These are phyloP conservation scores for Clunio marinus DNA, from an alignment of 2,888 invertebrate species.

Conservation along the genomic window DNA sequence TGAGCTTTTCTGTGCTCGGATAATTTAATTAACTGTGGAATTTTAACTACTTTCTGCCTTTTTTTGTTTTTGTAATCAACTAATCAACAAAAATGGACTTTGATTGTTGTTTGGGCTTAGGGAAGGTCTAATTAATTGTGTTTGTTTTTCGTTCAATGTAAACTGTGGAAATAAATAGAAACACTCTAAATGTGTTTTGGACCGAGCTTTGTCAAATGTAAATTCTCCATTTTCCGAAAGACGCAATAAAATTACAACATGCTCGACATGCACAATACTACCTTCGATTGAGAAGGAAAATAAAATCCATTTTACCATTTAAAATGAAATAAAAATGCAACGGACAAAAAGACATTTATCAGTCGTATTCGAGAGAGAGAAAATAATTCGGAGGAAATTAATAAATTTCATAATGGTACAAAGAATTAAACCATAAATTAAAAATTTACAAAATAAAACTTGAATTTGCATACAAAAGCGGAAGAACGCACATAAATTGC, in stretches of 20 bases:
- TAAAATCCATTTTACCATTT: not conserved
- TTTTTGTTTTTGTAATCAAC: constrained; percentile 25
- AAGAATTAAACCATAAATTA: constrained; percentile 39
- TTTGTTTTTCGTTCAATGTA: too few species aligned
- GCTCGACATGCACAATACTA: too few species aligned
- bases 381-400: constrained; percentile 33
- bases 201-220: too few species aligned
- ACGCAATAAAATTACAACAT: too few species aligned
- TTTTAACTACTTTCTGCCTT: not conserved
- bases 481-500: constrained; percentile 39
- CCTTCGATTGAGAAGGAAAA: too few species aligned
- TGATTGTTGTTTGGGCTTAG: not conserved
- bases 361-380: constrained; percentile 7
- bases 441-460: constrained; percentile 30
- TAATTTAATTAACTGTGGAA: constrained; percentile 35
- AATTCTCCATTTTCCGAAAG: too few species aligned
- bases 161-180: too few species aligned
- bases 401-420: constrained; percentile 38
- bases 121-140: not conserved
- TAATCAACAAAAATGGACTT: not conserved
- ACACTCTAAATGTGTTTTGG: too few species aligned
- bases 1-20: constrained; percentile 21
- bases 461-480: constrained; percentile 38
- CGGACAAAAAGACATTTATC: constrained; percentile 10
- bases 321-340: not conserved